Percentiles rank a stretch among this genome's conserved stretches.
phyloP scores from a whole-genome alignment of 92 coral and sea anemone genomes.

The Umimayanthus chanpuru region DNA sequence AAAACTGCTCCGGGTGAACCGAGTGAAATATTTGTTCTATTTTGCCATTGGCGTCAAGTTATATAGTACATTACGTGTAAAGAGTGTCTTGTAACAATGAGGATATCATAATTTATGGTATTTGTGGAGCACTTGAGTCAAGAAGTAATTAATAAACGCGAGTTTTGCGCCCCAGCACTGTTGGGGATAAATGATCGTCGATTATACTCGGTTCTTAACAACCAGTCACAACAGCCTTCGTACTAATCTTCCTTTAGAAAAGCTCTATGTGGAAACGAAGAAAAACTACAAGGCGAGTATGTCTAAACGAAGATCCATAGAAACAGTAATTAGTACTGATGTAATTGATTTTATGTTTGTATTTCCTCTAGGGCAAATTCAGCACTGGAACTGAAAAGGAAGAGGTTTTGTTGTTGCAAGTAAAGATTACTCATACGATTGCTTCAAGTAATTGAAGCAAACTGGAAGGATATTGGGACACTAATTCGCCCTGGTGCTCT shows the following conservation, averaged over 20 bases:
- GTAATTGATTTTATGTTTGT: slow-evolving; percentile 7
- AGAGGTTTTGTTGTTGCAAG: neutral
- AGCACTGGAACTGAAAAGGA: neutral
- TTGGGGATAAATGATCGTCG: neutral
- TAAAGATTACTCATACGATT: neutral
- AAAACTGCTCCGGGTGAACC: neutral
- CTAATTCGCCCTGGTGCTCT: neutral
- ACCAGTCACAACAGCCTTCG: neutral
- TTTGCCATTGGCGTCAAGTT: neutral
- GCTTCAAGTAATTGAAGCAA: neutral
- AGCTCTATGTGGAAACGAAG: neutral
- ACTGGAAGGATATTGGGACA: neutral
- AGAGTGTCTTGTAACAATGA: neutral
- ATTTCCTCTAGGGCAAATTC: slow-evolving; percentile 27
- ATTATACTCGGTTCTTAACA: neutral
- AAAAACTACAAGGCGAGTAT: neutral
- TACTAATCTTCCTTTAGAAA: neutral
- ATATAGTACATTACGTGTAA: neutral
- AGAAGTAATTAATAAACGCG: neutral
- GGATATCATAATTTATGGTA: neutral
- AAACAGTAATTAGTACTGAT: neutral
- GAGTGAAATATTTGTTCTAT: neutral
- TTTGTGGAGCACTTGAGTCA: neutral
- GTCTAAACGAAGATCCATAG: neutral
- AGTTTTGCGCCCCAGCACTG: neutral